Evolutionary conservation across 2,113 vertebrate genomes (phyloP).

Genomic region (Balaeniceps rex): DNA sequence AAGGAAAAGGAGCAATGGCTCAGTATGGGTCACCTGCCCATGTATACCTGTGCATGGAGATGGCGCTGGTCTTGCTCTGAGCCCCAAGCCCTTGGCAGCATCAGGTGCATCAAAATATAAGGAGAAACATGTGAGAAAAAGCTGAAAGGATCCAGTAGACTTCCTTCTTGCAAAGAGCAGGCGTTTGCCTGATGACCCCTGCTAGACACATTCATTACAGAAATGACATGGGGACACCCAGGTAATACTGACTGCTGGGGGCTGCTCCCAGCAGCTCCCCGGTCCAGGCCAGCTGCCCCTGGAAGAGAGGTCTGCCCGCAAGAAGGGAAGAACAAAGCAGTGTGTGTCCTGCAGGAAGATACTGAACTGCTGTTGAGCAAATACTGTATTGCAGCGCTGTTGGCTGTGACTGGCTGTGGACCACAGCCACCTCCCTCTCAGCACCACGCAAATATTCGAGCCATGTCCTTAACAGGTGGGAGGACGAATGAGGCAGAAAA

Average conservation of each 20-base stretch:
- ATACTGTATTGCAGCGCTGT: fast-evolving
- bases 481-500: slow-evolving; percentile 43
- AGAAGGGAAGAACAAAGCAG: not conserved
- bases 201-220: not conserved
- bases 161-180: not conserved
- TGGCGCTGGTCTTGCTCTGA: not conserved
- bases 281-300: not conserved
- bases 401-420: not conserved
- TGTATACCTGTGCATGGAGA: not conserved
- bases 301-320: not conserved
- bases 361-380: not conserved
- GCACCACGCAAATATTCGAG: not conserved
- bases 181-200: fast-evolving
- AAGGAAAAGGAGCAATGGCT: not conserved
- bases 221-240: fast-evolving
- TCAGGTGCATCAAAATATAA: not conserved
- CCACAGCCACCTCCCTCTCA: not conserved
- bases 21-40: not conserved
- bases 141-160: not conserved
- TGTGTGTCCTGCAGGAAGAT: not conserved
- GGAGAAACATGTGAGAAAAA: not conserved
- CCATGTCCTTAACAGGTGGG: slow-evolving; percentile 14
- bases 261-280: not conserved
- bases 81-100: not conserved
- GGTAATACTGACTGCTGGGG: not conserved